Evolutionary conservation across 2,888 invertebrate species (phyloP).

Genomic region (Tuta absoluta): DNA sequence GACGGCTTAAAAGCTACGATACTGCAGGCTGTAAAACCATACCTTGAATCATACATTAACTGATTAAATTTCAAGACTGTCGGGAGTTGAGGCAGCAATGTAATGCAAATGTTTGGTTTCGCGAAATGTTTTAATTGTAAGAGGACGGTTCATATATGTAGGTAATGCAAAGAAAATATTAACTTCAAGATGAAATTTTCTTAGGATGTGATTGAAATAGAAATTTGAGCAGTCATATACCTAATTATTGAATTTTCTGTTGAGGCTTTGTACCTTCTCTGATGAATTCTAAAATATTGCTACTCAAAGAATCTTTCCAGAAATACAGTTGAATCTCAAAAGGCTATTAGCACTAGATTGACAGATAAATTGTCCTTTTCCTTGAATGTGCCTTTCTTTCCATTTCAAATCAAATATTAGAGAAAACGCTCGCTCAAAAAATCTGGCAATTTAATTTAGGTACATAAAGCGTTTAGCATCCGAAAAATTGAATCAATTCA

Average conservation of each 20-base stretch:
- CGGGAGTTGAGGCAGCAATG: conserved; percentile 3
- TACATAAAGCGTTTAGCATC: conserved; percentile 21
- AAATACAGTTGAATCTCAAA: not conserved
- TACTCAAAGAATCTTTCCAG: not conserved
- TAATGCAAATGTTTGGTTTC: not conserved
- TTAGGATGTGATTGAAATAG: not conserved
- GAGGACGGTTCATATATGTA: not conserved
- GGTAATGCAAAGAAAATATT: not conserved
- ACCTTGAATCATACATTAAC: conserved; percentile 67
- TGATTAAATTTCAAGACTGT: conserved; percentile 65
- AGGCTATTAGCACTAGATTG: conserved; percentile 2
- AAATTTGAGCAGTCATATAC: not conserved
- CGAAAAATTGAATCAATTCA: conserved; percentile 32
- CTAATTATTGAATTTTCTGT: too few species aligned
- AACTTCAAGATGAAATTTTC: not conserved
- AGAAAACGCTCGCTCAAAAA: not conserved
- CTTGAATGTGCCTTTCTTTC: not conserved
- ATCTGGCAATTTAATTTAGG: conserved; percentile 1
- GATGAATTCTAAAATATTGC: not conserved
- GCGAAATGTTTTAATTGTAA: not conserved
- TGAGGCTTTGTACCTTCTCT: not conserved
- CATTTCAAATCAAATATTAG: conserved; percentile 5
- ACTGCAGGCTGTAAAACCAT: conserved; percentile 61
- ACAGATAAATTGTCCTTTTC: not conserved
- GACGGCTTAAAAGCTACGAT: conserved; percentile 46